These are phyloP conservation scores for Drosophila austrosaltans DNA, from an alignment of 2,888 invertebrate genomes.

Conservation along the genomic window DNA sequence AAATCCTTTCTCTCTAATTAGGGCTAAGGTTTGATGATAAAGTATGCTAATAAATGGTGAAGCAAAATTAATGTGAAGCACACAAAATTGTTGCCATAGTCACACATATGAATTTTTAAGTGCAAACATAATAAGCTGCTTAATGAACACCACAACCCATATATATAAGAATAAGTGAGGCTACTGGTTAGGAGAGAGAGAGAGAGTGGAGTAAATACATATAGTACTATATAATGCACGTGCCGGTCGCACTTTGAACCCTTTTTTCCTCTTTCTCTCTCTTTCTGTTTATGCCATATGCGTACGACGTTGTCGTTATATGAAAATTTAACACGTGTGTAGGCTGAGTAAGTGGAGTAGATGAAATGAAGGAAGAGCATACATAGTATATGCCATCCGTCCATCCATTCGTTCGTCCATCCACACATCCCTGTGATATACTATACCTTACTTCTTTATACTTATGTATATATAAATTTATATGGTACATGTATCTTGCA, in stretches of 20 bases:
- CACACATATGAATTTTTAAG: conserved; percentile 78
- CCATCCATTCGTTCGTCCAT: not conserved
- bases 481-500: conserved; percentile 33
- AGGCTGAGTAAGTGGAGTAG: conserved; percentile 26
- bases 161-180: not conserved
- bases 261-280: conserved; percentile 49
- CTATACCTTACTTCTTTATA: conserved; percentile 2
- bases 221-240: conserved; percentile 35
- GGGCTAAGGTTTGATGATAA: conserved; percentile 27
- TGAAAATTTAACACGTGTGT: conserved; percentile 63
- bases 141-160: conserved; percentile 60
- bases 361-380: not conserved
- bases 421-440: conserved; percentile 7
- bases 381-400: too few species aligned
- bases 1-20: not conserved
- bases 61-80: conserved; percentile 46
- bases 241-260: conserved; percentile 62
- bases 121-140: conserved; percentile 78
- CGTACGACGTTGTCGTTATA: conserved; percentile 49
- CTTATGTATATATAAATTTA: not conserved
- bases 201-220: too few species aligned
- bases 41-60: conserved; percentile 70
- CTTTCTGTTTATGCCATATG: conserved; percentile 37
- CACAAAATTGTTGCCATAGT: conserved; percentile 66
- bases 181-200: not conserved